Conservation (phyloP, 37 sponge, comb jelly and placozoan species). For the Theonella swinhoei region DNA sequence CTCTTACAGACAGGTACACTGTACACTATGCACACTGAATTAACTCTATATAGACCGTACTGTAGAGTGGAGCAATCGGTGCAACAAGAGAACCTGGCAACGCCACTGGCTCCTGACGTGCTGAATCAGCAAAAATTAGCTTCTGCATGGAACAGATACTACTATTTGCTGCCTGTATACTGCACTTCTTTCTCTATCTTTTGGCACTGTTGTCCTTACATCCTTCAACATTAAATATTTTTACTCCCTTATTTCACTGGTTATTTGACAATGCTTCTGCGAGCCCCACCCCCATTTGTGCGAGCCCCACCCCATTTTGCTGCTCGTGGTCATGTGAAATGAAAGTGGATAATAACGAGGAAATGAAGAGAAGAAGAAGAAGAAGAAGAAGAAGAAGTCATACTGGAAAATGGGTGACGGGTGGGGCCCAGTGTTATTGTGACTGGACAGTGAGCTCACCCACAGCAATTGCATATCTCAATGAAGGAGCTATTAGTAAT, state of each 20-base stretch:
- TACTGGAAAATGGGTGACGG: no score
- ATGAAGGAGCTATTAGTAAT: no score
- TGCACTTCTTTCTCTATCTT: neutral
- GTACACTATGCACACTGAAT: no score
- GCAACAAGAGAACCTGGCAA: neutral
- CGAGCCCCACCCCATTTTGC: no score
- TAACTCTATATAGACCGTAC: no score
- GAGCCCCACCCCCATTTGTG: conserved; percentile 16
- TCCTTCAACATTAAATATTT: conserved; percentile 2
- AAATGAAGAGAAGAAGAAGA: neutral
- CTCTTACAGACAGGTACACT: no score
- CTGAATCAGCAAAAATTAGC: conserved; percentile 30
- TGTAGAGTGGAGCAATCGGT: no score
- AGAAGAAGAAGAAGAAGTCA: no score
- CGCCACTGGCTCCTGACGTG: conserved; percentile 33
- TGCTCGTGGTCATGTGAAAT: conserved; percentile 18
- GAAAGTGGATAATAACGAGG: neutral
- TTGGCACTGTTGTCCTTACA: neutral
- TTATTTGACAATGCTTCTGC: neutral
- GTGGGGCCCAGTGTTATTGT: no score
- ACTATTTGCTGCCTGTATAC: conserved; percentile 6
- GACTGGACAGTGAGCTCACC: no score
- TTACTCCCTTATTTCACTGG: no score
- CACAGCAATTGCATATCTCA: no score
- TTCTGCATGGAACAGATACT: neutral